Conservation (phyloP, 2,888 invertebrate species). For the Craniophora ligustri region DNA sequence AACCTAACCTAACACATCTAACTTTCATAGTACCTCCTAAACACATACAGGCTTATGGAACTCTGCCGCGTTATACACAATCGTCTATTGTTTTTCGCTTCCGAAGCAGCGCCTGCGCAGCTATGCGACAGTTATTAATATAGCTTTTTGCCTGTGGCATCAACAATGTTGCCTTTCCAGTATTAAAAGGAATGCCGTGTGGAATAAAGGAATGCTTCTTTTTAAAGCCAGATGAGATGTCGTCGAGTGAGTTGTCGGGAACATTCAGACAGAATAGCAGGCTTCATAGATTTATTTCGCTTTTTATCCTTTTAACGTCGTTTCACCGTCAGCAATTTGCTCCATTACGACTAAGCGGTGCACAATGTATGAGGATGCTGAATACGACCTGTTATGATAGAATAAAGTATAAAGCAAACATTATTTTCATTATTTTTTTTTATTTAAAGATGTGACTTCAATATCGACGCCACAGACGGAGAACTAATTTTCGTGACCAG, state of each 20-base stretch:
- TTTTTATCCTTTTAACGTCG: slow-evolving; percentile 2
- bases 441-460: too few relatives aligned
- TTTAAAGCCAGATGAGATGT: slow-evolving; percentile 22
- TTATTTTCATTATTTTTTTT: too few relatives aligned
- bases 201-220: slow-evolving; percentile 17
- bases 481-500: too few relatives aligned
- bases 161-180: slow-evolving; percentile 5
- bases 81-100: slow-evolving; percentile 60
- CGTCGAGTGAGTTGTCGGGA: slow-evolving; percentile 14
- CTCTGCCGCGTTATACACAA: slow-evolving; percentile 43
- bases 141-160: slow-evolving; percentile 15
- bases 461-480: too few relatives aligned
- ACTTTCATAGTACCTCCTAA: slow-evolving; percentile 4
- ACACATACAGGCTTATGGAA: slow-evolving; percentile 26
- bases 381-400: too few relatives aligned
- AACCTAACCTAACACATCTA: background rate
- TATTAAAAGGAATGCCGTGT: slow-evolving; percentile 19
- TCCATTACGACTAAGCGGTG: background rate
- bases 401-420: too few relatives aligned
- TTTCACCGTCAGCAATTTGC: slow-evolving; percentile 16
- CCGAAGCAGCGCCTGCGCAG: slow-evolving; percentile 47
- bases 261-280: slow-evolving; percentile 13
- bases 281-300: slow-evolving; percentile 9
- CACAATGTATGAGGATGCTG: background rate
- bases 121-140: slow-evolving; percentile 59